phyloP scores from a whole-genome alignment of 2,797 vertebrate species.

The Anguilla obscura region DNA sequence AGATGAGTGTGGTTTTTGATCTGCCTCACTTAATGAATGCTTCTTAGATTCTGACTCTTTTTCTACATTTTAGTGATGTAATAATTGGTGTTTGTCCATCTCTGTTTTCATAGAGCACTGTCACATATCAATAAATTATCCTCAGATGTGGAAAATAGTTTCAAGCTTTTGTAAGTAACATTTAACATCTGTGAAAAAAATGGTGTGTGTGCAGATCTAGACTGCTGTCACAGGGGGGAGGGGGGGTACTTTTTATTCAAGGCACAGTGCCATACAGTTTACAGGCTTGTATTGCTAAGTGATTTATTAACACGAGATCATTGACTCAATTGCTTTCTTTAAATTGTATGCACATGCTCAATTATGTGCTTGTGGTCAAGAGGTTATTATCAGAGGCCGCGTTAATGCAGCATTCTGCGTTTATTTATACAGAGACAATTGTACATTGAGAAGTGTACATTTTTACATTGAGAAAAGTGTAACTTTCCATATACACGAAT shows the following conservation, averaged over 20 bases:
- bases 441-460: neutral
- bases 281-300: too few relatives aligned
- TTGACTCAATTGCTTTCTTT: too few relatives aligned
- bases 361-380: too few relatives aligned
- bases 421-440: too few relatives aligned
- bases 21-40: constrained; percentile 37
- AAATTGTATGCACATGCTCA: too few relatives aligned
- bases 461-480: neutral
- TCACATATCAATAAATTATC: neutral
- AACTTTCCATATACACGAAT: neutral
- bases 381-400: too few relatives aligned
- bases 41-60: constrained; percentile 23
- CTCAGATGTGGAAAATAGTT: constrained; percentile 9
- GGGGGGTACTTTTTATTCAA: too few relatives aligned
- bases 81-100: constrained; percentile 11
- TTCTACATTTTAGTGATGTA: neutral
- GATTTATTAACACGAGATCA: too few relatives aligned
- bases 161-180: constrained; percentile 4
- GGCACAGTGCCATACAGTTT: too few relatives aligned
- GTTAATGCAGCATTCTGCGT: too few relatives aligned
- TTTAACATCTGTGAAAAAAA: constrained; percentile 32
- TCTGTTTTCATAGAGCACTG: neutral
- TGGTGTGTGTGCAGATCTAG: neutral
- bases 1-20: constrained; percentile 47
- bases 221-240: too few relatives aligned